These are phyloP conservation scores for Eueides isabella DNA, from an alignment of 1,140 invertebrate genomes.

Conservation along the genomic window DNA sequence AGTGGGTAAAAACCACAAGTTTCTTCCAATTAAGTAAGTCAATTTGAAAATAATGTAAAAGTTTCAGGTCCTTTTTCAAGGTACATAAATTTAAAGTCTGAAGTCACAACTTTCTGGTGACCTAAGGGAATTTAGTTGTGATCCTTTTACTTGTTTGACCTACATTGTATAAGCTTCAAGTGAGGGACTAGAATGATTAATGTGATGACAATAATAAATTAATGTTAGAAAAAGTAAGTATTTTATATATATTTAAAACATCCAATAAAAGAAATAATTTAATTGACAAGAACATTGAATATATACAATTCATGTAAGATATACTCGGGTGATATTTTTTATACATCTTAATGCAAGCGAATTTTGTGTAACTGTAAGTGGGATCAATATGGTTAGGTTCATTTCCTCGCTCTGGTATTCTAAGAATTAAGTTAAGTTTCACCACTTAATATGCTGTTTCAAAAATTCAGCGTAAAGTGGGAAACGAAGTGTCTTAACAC, in stretches of 20 bases:
- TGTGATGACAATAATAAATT: not conserved
- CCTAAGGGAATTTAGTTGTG: conserved; percentile 7
- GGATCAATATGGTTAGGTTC: no score
- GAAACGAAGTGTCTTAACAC: not conserved
- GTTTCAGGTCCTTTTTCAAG: not conserved
- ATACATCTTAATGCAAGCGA: no score
- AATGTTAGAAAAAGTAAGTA: not conserved
- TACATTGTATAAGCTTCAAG: conserved; percentile 11
- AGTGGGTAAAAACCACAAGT: not conserved
- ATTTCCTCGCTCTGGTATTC: no score
- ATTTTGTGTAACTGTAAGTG: no score
- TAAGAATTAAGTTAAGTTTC: not conserved
- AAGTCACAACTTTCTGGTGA: not conserved
- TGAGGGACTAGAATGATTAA: not conserved
- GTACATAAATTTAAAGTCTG: conserved; percentile 8
- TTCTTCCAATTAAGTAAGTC: not conserved
- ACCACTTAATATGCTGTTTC: not conserved
- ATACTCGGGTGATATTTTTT: no score
- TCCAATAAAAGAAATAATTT: no score
- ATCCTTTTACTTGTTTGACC: conserved; percentile 10
- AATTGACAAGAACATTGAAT: no score
- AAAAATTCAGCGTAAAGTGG: not conserved
- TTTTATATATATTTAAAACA: no score
- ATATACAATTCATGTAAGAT: no score
- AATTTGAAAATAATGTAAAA: not conserved